Conservation (phyloP, 2,888 invertebrate species). For the Graphium colonna region DNA sequence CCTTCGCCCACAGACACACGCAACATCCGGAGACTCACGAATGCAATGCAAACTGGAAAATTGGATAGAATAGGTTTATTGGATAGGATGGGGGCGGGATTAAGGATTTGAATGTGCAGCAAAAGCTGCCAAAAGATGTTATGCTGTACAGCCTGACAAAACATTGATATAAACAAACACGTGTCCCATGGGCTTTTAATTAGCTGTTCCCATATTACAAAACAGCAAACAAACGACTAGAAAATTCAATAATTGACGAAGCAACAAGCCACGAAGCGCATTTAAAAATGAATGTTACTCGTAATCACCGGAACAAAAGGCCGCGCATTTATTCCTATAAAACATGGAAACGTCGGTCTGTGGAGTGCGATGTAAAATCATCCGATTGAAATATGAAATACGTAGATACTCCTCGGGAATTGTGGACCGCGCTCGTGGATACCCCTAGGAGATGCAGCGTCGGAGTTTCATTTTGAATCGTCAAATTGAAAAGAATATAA, state of each 20-base stretch:
- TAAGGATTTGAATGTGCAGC: no score
- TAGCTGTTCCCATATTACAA: not conserved
- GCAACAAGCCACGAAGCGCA: not conserved
- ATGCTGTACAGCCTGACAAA: no score
- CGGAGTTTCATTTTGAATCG: conserved; percentile 12
- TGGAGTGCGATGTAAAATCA: not conserved
- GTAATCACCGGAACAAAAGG: not conserved
- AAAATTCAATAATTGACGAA: not conserved
- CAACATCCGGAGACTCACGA: no score
- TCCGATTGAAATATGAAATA: conserved; percentile 4
- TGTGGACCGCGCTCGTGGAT: conserved; percentile 1
- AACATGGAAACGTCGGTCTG: not conserved
- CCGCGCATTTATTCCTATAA: not conserved
- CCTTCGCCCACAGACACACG: no score
- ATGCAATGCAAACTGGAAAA: no score
- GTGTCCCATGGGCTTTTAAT: not conserved
- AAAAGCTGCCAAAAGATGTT: no score
- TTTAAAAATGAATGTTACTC: not conserved
- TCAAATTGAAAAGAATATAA: conserved; percentile 9
- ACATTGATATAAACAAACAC: no score
- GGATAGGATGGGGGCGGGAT: no score
- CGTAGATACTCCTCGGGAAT: conserved; percentile 1
- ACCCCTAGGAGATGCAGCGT: conserved; percentile 12
- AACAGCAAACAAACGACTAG: not conserved
- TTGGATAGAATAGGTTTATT: no score